Evolutionary conservation across 2,797 vertebrate genomes (phyloP).

Genomic region (Natrix natrix): DNA sequence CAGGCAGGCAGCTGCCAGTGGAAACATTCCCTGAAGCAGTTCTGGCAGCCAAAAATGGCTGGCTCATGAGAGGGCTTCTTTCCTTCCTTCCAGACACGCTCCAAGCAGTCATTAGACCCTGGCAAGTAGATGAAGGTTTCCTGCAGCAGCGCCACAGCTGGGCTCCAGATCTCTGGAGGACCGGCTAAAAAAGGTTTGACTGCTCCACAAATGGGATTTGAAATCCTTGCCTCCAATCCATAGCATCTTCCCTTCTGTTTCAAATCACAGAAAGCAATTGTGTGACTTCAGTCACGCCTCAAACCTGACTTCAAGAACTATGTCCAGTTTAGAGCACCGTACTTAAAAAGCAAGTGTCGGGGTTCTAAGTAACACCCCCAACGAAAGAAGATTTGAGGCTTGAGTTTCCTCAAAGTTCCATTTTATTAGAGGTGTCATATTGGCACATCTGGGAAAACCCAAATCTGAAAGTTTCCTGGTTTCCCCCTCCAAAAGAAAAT

Average conservation of each 20-base stretch:
- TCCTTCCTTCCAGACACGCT: rapidly evolving
- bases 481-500: no score
- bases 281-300: neutral
- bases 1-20: neutral
- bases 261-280: neutral
- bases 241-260: neutral
- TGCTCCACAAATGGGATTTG: neutral
- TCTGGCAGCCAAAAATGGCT: slow-evolving; percentile 16
- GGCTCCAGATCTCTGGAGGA: neutral
- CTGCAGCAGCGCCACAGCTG: neutral
- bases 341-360: neutral
- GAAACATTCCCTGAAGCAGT: neutral
- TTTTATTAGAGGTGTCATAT: no score
- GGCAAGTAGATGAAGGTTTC: neutral
- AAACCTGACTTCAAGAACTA: neutral
- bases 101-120: neutral
- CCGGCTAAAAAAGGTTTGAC: neutral
- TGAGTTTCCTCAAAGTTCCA: no score
- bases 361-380: no score
- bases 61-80: neutral
- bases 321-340: neutral
- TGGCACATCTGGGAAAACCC: no score
- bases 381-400: no score
- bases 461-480: no score
- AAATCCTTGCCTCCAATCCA: neutral